phyloP scores from a whole-genome alignment of 2,888 invertebrate genomes.

The Chironomus riparius region DNA sequence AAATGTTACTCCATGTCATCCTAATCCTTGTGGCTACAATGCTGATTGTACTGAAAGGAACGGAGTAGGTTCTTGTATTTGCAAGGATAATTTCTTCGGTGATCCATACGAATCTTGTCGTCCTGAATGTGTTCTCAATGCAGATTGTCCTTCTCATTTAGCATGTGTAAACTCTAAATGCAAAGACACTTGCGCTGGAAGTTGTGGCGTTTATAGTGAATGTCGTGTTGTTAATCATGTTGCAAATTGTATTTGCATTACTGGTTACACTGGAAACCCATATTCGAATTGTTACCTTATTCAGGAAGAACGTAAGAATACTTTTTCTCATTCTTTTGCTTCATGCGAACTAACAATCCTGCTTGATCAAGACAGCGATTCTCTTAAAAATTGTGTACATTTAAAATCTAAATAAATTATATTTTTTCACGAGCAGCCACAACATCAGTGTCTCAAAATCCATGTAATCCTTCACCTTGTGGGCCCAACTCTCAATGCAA shows the following conservation, averaged over 20 bases:
- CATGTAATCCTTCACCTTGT: slow-evolving; percentile 66
- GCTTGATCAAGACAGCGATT: neutral
- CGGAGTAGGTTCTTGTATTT: slow-evolving; percentile 34
- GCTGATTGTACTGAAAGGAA: slow-evolving; percentile 52
- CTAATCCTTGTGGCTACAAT: slow-evolving; percentile 65
- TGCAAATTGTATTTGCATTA: slow-evolving; percentile 58
- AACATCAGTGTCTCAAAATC: slow-evolving; percentile 39
- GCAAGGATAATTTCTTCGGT: no score
- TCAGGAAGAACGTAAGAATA: slow-evolving; percentile 37
- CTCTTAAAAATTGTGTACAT: no score
- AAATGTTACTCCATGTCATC: slow-evolving; percentile 45
- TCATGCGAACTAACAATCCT: neutral
- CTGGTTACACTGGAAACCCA: slow-evolving; percentile 62
- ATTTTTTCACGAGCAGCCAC: neutral
- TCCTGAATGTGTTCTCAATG: slow-evolving; percentile 56
- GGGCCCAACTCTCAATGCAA: slow-evolving; percentile 54
- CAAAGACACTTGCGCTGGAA: slow-evolving; percentile 54
- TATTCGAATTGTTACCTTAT: slow-evolving; percentile 48
- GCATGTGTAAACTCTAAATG: slow-evolving; percentile 63
- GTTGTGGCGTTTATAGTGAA: slow-evolving; percentile 45
- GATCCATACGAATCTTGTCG: slow-evolving; percentile 33
- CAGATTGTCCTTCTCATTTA: slow-evolving; percentile 54
- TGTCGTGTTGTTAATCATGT: slow-evolving; percentile 63
- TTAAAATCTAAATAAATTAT: no score
- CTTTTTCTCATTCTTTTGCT: neutral